Conservation (phyloP, 2,113 vertebrate species). For the Zootoca vivipara region DNA sequence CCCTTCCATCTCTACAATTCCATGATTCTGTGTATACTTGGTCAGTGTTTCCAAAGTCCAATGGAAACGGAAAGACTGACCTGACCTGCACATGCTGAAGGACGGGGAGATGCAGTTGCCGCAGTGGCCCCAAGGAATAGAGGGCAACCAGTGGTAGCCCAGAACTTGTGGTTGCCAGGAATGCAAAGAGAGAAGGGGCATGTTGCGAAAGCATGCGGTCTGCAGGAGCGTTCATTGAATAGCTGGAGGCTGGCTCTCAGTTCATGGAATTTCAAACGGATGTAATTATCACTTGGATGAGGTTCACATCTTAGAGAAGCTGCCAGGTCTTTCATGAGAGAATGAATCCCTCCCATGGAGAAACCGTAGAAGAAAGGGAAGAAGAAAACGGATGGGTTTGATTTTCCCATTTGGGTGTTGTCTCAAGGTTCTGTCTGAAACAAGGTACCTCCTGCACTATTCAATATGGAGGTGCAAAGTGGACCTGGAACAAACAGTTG, state of each 20-base stretch:
- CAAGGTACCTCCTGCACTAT: background rate
- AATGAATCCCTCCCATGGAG: slow-evolving; percentile 34
- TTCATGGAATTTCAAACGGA: slow-evolving; percentile 60
- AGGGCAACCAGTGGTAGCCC: background rate
- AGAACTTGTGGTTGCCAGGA: background rate
- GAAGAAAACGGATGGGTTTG: background rate
- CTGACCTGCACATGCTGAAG: background rate
- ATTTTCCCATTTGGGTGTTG: slow-evolving; percentile 46
- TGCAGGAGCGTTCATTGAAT: slow-evolving; percentile 57
- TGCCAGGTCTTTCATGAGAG: slow-evolving; percentile 64
- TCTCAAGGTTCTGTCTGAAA: background rate
- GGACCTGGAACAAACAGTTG: background rate
- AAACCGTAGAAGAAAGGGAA: background rate
- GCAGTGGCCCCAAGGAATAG: background rate
- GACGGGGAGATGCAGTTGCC: background rate
- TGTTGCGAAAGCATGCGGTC: background rate
- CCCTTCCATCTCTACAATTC: too few species aligned
- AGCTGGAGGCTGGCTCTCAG: slow-evolving; percentile 60
- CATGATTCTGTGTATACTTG: background rate
- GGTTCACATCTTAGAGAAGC: slow-evolving; percentile 59
- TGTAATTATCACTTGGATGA: slow-evolving; percentile 70
- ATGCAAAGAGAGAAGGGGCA: slow-evolving; percentile 55
- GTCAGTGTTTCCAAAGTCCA: background rate
- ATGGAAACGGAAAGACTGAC: background rate
- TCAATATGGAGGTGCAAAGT: background rate